A percentile compares a stretch with the other conserved stretches of the same genome.
Conservation (phyloP, 1,140 invertebrate genomes). For the Heliconius nattereri region DNA sequence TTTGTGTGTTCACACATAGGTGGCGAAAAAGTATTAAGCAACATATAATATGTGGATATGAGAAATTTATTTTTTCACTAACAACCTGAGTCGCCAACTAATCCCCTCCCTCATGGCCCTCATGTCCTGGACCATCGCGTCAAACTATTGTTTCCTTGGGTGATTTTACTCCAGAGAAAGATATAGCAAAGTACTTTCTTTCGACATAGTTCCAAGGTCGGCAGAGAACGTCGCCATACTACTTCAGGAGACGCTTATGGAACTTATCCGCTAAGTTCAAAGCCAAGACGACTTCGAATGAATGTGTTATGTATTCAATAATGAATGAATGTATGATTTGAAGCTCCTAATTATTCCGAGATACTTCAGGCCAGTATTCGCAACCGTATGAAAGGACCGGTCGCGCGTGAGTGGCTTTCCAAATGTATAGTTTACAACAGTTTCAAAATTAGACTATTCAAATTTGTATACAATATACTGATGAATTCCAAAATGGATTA, state of each 20-base stretch:
- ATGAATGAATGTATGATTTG: too few relatives aligned
- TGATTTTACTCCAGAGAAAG: neutral
- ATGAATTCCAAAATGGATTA: neutral
- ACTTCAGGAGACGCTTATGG: neutral
- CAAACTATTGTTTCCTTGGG: neutral
- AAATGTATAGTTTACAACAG: too few relatives aligned
- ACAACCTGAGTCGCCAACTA: neutral
- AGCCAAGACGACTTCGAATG: neutral
- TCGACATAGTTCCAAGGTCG: neutral
- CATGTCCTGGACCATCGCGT: neutral
- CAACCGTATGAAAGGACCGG: too few relatives aligned
- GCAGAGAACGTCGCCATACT: neutral
- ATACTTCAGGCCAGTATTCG: too few relatives aligned
- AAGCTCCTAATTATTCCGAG: too few relatives aligned
- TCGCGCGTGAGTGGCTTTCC: too few relatives aligned
- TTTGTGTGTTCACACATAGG: too few relatives aligned
- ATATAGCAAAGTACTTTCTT: neutral
- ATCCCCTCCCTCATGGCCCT: too few relatives aligned
- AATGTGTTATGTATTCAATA: neutral
- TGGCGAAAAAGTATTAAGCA: too few relatives aligned
- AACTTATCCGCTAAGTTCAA: neutral
- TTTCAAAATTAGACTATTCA: neutral
- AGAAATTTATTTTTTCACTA: neutral
- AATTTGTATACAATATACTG: slow-evolving; percentile 4
- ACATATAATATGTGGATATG: too few relatives aligned